Evolutionary conservation across 2,888 invertebrate genomes (phyloP).

Genomic region (Drosophila nr. perissopoda): DNA sequence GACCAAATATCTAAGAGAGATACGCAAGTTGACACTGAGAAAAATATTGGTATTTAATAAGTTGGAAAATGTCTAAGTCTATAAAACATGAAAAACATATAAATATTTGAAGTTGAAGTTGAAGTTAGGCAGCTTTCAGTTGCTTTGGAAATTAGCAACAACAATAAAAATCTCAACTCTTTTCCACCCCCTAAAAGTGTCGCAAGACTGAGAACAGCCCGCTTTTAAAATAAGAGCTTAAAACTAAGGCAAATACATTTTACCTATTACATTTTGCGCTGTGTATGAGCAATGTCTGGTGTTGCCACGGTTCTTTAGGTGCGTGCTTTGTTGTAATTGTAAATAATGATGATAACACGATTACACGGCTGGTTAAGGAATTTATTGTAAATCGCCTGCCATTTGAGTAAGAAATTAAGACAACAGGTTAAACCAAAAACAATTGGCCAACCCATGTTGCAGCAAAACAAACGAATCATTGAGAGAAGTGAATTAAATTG

Average conservation of each 20-base stretch:
- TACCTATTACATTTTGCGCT: constrained; percentile 14
- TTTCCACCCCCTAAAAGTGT: not conserved
- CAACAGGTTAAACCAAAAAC: constrained; percentile 42
- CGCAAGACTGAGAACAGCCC: not conserved
- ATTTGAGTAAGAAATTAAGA: constrained; percentile 66
- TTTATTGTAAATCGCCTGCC: constrained; percentile 70
- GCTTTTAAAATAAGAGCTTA: not conserved
- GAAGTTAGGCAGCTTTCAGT: too few species aligned
- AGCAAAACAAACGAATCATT: constrained; percentile 27
- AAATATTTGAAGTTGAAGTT: too few species aligned
- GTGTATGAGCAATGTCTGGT: constrained; percentile 32
- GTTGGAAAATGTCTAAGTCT: not conserved
- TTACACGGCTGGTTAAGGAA: constrained; percentile 70
- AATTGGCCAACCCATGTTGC: constrained; percentile 30
- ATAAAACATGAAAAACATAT: not conserved
- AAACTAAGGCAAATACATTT: too few species aligned
- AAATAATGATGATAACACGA: constrained; percentile 75
- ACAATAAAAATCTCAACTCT: not conserved
- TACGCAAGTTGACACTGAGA: constrained; percentile 54
- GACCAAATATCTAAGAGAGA: constrained; percentile 60
- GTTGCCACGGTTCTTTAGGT: constrained; percentile 6
- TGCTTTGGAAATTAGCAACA: not conserved
- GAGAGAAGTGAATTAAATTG: constrained; percentile 20
- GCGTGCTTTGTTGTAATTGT: constrained; percentile 62
- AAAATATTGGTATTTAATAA: constrained; percentile 5